These are phyloP conservation scores for Sebastes matsubarae DNA, from an alignment of 2,797 vertebrate species.

Conservation along the genomic window DNA sequence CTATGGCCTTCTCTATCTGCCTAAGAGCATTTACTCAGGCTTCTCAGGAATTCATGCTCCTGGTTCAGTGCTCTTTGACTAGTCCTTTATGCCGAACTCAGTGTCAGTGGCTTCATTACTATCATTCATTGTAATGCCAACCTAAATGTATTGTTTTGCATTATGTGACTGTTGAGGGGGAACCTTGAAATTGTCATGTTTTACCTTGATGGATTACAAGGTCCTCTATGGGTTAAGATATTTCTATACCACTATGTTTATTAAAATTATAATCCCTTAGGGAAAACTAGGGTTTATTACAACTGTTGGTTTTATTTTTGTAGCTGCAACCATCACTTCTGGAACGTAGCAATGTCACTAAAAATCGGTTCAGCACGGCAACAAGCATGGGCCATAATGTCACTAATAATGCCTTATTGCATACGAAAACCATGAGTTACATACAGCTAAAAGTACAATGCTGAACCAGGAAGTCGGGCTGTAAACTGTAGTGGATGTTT, in stretches of 20 bases:
- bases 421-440: neutral
- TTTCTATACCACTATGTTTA: neutral
- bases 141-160: constrained; percentile 38
- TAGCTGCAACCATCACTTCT: neutral
- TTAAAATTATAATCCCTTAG: neutral
- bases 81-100: constrained; percentile 41
- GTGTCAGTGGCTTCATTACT: constrained; percentile 52
- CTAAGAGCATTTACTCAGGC: constrained; percentile 82
- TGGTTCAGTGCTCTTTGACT: constrained; percentile 62
- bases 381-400: neutral
- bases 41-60: constrained; percentile 57
- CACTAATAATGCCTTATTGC: neutral
- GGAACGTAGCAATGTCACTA: neutral
- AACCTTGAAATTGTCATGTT: constrained; percentile 19
- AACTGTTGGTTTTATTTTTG: neutral
- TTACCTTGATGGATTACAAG: neutral
- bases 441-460: neutral
- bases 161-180: constrained; percentile 4
- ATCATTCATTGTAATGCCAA: constrained; percentile 42
- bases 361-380: neutral
- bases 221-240: neutral
- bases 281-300: neutral
- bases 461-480: neutral
- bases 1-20: constrained; percentile 77
- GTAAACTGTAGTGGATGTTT: neutral